phyloP scores from a whole-genome alignment of 2,888 invertebrate species.

The Agrochola lota region DNA sequence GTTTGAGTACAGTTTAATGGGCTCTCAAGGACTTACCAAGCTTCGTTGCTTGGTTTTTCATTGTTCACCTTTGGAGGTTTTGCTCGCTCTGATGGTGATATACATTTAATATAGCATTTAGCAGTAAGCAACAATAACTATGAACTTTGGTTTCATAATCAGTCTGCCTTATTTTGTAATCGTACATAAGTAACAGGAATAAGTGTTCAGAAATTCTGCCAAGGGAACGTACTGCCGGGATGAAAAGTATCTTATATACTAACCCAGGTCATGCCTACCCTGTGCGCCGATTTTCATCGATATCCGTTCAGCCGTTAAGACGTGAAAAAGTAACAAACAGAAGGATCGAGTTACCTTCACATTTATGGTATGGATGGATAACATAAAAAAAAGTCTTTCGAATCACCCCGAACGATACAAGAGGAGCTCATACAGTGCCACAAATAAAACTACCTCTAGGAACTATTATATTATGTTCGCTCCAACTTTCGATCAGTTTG shows the following conservation, averaged over 20 bases:
- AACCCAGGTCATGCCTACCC: too few species aligned
- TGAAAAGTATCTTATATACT: too few species aligned
- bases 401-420: too few species aligned
- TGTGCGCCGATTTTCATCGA: neutral
- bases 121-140: neutral
- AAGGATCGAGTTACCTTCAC: neutral
- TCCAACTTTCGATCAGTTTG: too few species aligned
- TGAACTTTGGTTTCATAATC: neutral
- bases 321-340: neutral
- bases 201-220: too few species aligned
- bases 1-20: constrained; percentile 17
- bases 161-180: neutral
- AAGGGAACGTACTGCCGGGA: too few species aligned
- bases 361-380: neutral
- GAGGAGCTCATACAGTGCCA: too few species aligned
- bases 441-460: too few species aligned
- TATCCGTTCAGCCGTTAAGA: neutral
- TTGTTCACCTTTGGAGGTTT: constrained; percentile 5
- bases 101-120: neutral
- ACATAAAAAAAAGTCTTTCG: too few species aligned
- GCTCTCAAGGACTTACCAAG: neutral
- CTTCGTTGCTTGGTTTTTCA: constrained; percentile 4
- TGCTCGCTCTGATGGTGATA: neutral
- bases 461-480: too few species aligned
- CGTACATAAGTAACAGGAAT: too few species aligned